phyloP scores from a whole-genome alignment of 2,797 vertebrate species.

The Ctenosaura bakeri region DNA sequence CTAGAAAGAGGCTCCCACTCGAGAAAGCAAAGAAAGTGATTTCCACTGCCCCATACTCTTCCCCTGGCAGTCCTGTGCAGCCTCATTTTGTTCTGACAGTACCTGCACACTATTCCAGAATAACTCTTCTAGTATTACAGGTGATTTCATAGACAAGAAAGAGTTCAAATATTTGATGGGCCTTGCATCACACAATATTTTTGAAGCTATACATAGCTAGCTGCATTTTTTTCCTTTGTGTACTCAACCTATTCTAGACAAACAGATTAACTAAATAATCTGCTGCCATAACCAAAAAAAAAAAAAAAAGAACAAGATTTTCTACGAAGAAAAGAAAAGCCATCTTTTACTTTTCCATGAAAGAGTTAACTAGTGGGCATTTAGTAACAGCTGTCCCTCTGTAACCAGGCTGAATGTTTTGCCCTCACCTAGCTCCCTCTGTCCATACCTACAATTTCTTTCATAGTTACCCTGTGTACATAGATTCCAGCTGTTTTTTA shows the following conservation, averaged over 20 bases:
- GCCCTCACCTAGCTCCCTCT: neutral
- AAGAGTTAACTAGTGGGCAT: neutral
- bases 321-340: neutral
- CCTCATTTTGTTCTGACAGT: too few species aligned
- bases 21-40: neutral
- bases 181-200: too few species aligned
- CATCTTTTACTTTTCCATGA: neutral
- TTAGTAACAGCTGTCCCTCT: neutral
- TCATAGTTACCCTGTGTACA: neutral
- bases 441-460: neutral
- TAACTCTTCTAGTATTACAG: neutral
- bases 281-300: neutral
- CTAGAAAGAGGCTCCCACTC: neutral
- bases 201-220: too few species aligned
- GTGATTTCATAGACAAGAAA: neutral
- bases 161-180: too few species aligned
- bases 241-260: too few species aligned
- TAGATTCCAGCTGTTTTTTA: neutral
- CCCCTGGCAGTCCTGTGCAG: neutral
- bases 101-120: neutral
- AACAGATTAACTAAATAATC: neutral
- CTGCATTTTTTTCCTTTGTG: too few species aligned
- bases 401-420: neutral
- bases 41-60: neutral
- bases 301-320: neutral